Evolutionary conservation across 1,140 invertebrate species (phyloP).

Genomic region (Drosophila trapezifrons): DNA sequence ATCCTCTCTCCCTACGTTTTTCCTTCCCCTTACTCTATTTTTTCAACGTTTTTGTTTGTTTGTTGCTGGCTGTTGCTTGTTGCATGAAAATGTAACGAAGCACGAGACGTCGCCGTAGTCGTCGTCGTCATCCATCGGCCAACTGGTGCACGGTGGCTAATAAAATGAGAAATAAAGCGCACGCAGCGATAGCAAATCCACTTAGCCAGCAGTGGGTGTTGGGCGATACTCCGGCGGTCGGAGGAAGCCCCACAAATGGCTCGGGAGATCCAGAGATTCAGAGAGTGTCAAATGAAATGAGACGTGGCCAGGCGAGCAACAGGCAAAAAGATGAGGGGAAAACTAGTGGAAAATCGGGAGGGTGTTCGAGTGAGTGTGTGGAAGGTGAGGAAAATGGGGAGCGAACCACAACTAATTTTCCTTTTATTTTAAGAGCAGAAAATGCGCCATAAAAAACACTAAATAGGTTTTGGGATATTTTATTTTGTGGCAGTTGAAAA

Average conservation of each 20-base stretch:
- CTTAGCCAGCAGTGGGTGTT: constrained; percentile 39
- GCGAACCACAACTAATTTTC: constrained; percentile 19
- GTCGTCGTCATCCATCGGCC: constrained; percentile 18
- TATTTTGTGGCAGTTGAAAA: no score
- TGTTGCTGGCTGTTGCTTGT: constrained; percentile 30
- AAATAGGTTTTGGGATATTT: no score
- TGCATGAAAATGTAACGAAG: constrained; percentile 55
- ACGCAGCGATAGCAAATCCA: constrained; percentile 60
- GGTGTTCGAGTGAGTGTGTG: background rate
- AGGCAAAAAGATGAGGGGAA: background rate
- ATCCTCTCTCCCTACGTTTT: background rate
- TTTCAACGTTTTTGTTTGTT: background rate
- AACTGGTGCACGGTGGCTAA: constrained; percentile 63
- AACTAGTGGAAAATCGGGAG: background rate
- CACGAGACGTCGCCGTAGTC: constrained; percentile 16
- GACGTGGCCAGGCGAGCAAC: constrained; percentile 38
- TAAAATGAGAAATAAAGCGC: constrained; percentile 63
- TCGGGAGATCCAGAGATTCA: constrained; percentile 34
- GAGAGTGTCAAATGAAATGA: constrained; percentile 51
- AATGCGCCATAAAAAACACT: background rate
- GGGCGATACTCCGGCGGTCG: background rate
- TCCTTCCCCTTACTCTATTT: background rate
- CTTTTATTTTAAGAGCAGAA: background rate
- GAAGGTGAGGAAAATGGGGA: constrained; percentile 5
- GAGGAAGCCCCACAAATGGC: constrained; percentile 43